phyloP scores from a whole-genome alignment of 2,797 vertebrate genomes.

The Cetoscarus ocellatus region DNA sequence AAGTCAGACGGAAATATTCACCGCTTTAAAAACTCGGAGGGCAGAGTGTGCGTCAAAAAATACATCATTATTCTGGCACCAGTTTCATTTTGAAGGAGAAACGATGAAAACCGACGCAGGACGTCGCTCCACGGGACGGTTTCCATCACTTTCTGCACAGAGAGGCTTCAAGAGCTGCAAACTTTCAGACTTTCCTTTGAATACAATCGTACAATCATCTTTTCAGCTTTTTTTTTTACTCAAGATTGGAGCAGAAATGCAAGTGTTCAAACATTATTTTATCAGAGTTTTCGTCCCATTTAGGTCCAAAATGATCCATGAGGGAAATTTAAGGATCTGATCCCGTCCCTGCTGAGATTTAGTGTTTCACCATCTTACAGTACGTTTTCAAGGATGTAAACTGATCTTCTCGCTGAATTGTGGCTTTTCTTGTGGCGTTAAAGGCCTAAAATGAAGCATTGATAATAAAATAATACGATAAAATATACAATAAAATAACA shows the following conservation, averaged over 20 bases:
- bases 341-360: constrained; percentile 1
- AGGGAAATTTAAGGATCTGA: not conserved
- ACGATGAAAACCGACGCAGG: not conserved
- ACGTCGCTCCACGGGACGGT: not conserved
- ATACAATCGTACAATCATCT: constrained; percentile 31
- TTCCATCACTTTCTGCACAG: not conserved
- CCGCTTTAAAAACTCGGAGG: not conserved
- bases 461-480: constrained; percentile 14
- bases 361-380: constrained; percentile 24
- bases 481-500: constrained; percentile 26
- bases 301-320: constrained; percentile 4
- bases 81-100: not conserved
- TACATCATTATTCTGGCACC: not conserved
- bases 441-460: constrained; percentile 15
- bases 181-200: not conserved
- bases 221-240: not conserved
- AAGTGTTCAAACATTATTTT: not conserved
- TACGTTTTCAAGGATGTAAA: not conserved
- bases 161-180: not conserved
- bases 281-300: not conserved
- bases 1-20: not conserved
- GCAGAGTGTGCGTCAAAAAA: not conserved
- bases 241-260: not conserved
- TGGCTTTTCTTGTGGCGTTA: constrained; percentile 11
- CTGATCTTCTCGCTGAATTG: constrained; percentile 5